A percentile compares a stretch with the other conserved stretches of the same genome.
phyloP scores from a whole-genome alignment of 2,113 vertebrate genomes.

The Cnemophilus loriae region DNA sequence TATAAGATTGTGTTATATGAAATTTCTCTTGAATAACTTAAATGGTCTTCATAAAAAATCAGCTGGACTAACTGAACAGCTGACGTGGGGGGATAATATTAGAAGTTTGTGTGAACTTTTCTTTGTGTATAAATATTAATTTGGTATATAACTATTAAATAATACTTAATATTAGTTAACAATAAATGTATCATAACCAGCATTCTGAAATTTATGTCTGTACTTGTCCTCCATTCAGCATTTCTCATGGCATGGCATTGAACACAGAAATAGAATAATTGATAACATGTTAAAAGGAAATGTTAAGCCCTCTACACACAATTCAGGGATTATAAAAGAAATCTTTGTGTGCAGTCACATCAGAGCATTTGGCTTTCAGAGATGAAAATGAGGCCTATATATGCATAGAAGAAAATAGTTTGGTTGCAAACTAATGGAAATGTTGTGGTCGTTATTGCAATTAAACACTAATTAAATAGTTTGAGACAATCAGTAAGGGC shows the following conservation, averaged over 20 bases:
- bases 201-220: background rate
- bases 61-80: background rate
- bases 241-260: background rate
- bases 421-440: background rate
- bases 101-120: background rate
- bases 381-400: background rate
- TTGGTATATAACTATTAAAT: background rate
- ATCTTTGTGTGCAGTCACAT: background rate
- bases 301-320: background rate
- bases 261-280: background rate
- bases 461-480: background rate
- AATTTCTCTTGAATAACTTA: background rate
- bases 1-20: background rate
- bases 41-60: background rate
- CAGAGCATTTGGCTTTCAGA: background rate
- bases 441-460: background rate
- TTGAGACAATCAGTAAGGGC: background rate
- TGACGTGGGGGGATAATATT: background rate
- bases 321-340: background rate
- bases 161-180: background rate
- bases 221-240: background rate
- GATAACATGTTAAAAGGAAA: background rate
- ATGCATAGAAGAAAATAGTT: background rate
- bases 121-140: background rate
- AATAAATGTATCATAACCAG: rapidly evolving